Base-by-base conservation (phyloP, 2,797 vertebrate species). In the Melanotaenia boesemani region DNA sequence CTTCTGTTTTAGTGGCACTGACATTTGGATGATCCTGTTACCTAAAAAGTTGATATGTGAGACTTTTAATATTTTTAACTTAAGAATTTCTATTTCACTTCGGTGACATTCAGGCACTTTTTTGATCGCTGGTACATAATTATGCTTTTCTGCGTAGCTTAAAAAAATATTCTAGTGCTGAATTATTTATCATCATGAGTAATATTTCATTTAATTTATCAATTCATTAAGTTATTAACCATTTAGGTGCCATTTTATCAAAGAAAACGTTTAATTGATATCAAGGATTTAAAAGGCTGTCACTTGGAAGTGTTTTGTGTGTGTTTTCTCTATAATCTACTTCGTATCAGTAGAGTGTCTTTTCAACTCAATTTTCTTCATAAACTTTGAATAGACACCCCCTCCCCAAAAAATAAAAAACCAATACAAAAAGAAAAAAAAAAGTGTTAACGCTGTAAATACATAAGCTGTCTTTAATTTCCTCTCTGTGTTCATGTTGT, bases 381-480 rank as follows among this genome's bases (percentile, higher is more conserved):
- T 37, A 37, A 7, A 37, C 36, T 37, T 37, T 37, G 28, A 37
- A 10, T 37, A 11, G 36, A 37, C 39, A 2, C 39, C 39, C 12
- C 12, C 39, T 3, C 39, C 3, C 36, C 8, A 37, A 37, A 37
- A 37, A 37, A 11, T 34, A 6, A 7, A 34, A 34, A 8, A 34
- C 6, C 6, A 34, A 34, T 30, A 30, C 28, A 30, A 30, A 30
- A 30, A 30, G 28, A 34, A 34, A 7, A 32, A n/a, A 32, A 34
- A 34, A 34, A 1, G 32, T 4, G 6, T 34, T 34, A 34, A 34
- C 1, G 32, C 7, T 37, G 37, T 10, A 10, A 12, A 37, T 37
- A 37, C 37, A 37, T 37, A 50, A 80, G 50, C 60, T 58, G n/a
- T 30, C n/a, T 77, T 28, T 56, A 22, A 77, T 58, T 59, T 34